Evolutionary conservation across 2,113 vertebrate species (phyloP), one percentile per base, ranked within the genome.

Genomic region (Brachyhypopomus occidentalis): DNA sequence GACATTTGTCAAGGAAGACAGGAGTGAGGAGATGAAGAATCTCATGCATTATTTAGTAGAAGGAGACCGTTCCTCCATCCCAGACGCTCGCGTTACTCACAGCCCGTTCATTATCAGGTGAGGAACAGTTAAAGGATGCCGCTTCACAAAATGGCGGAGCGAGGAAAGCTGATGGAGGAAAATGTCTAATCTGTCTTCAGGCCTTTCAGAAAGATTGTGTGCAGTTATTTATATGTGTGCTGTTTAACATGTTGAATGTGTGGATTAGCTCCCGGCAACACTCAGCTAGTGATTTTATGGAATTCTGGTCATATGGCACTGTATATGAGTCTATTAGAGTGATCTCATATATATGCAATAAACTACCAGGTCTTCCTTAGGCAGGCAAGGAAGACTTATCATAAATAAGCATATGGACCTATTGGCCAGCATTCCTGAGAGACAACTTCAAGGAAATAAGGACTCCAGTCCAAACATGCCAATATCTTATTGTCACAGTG

Each of bases 21-120:
- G 89, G 84, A 72, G 75, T n/a, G 63, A 71, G 82, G 83, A 89
- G 78, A 83, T 86, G 77, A 60, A 77, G 56, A 76, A 36, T 80
- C 84, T 90, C 88, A 90, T 91, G 59, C 83, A 90, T 92, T 90
- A 91, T 90, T 85, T 88, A 89, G 89, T 12, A 78, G 78, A 59
- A 64, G 5, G n/a, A 19, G 76, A 81, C 82, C 55, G 87, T 14
- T 4, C 22, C 67, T 67, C 64, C 63, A 56, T 62, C 63, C 56
- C 22, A 77, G 74, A 75, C 25, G n/a, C n/a, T 69, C 79, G 36
- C 27, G 19, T 30, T 52, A 36, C 75, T 36, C 74, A 69, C 62
- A 78, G 63, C 58, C 55, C 76, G 83, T 84, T 84, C 83, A 80
- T 86, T 83, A 74, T 84, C 77, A 48, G 27, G 34, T 56, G 67